Conservation (phyloP, 2,888 invertebrate genomes). For the Chelonus formosanus region DNA sequence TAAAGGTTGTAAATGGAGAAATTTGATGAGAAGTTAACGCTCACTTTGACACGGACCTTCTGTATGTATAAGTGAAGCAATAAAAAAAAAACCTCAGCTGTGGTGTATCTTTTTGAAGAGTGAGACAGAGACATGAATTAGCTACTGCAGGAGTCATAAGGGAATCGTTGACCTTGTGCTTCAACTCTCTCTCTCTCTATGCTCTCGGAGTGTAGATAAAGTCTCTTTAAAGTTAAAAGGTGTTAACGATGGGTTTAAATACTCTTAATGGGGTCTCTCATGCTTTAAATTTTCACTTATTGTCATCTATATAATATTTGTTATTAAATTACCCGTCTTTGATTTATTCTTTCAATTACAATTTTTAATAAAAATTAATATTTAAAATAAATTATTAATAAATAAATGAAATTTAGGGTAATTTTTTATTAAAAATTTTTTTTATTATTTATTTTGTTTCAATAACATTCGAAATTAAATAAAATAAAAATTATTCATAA, state of each 20-base stretch:
- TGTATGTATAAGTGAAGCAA: constrained; percentile 7
- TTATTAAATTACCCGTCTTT: too few species aligned
- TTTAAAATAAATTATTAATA: too few species aligned
- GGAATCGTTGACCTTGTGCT: constrained; percentile 19
- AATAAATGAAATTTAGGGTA: too few species aligned
- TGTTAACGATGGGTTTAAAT: constrained; percentile 40
- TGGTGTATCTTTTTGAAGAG: constrained; percentile 11
- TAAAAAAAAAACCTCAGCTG: not conserved
- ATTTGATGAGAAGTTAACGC: constrained; percentile 36
- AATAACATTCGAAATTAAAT: too few species aligned
- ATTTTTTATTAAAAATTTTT: too few species aligned
- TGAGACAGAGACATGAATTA: constrained; percentile 11
- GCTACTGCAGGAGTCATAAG: constrained; percentile 23
- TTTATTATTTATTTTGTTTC: too few species aligned
- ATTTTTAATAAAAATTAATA: too few species aligned
- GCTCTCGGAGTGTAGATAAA: not conserved
- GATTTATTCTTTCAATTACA: too few species aligned
- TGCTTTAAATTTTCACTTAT: too few species aligned
- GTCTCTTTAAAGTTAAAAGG: constrained; percentile 33
- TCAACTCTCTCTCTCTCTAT: not conserved
- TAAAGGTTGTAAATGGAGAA: constrained; percentile 34
- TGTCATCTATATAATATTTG: too few species aligned
- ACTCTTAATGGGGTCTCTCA: constrained; percentile 9
- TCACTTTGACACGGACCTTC: constrained; percentile 31
- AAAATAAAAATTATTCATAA: too few species aligned